Evolutionary conservation across 2,113 vertebrate species (phyloP), one percentile per base, ranked within the genome.

Genomic region (Pygoscelis adeliae): DNA sequence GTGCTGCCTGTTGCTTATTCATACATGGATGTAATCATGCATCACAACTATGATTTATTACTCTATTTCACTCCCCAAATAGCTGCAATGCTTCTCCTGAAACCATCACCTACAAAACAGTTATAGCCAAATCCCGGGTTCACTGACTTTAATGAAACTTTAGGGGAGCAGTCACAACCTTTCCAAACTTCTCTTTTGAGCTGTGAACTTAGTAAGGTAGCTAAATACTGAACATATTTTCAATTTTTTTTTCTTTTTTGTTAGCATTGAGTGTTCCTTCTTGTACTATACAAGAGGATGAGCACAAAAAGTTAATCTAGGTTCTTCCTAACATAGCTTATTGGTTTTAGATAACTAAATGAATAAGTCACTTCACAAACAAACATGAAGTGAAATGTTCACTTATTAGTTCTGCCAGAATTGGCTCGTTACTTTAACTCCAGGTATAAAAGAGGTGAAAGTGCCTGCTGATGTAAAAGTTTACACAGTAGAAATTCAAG

Each of bases 381-480:
- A 81, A 71, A 73, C 15, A 42, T 5, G 2, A 80, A 67, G 17
- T 44, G 17, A 81, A 77, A 90, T 19, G 13, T 4, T 73, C 26
- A 69, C 32, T 72, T 77, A 40, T 6, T 58, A 36, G 11, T 50
- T 78, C n/a, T 59, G 15, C 14, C 65, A 73, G 44, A 77, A 50
- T 3, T 77, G 11, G 3, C 9, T 55, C 65, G 34, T 49, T 65
- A 50, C 25, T 49, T 69, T 40, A 58, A 50, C 13, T 65, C 26
- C 11, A 34, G 9, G 27, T 46, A 56, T 21, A 38, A 80, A 76
- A 47, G 18, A 83, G 10, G 40, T 0, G 10, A 6, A 85, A 79
- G 8, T 29, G 23, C 8, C 34, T 58, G 21, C 27, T 40, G 21
- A 52, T 0, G 0, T 13, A 13, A 0, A 61, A 55, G 50, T 66